A percentile compares a stretch with the other conserved stretches of the same genome.
Evolutionary conservation across 2,888 invertebrate genomes (phyloP).

Genomic region (Baccha elongata): DNA sequence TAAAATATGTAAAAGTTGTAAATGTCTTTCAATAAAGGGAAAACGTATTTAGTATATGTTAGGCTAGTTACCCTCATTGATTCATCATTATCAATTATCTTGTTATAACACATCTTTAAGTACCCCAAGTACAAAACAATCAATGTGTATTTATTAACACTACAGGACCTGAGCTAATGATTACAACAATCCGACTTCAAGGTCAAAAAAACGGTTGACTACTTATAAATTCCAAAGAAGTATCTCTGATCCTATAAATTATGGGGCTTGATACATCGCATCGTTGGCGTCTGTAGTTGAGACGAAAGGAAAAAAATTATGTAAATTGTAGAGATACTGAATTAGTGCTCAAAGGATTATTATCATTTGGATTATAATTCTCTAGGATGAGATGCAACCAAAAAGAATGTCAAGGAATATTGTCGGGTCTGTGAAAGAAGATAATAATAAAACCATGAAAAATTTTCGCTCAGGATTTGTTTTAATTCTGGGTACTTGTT

Average conservation of each 20-base stretch:
- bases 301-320: conserved; percentile 1
- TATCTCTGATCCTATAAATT: conserved; percentile 20
- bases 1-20: too few relatives aligned
- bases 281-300: not conserved
- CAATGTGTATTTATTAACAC: too few relatives aligned
- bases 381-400: not conserved
- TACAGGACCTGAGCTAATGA: too few relatives aligned
- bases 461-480: not conserved
- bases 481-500: not conserved
- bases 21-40: too few relatives aligned
- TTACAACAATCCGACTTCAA: not conserved
- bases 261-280: not conserved
- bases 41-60: too few relatives aligned
- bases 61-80: too few relatives aligned
- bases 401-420: not conserved
- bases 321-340: not conserved
- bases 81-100: too few relatives aligned
- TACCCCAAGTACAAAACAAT: too few relatives aligned
- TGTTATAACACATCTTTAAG: too few relatives aligned
- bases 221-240: not conserved
- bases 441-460: not conserved
- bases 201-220: not conserved
- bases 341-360: conserved; percentile 7
- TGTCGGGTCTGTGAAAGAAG: not conserved
- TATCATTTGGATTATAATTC: not conserved